Evolutionary conservation across 2,888 invertebrate species (phyloP).

Genomic region (Athetis lepigone): DNA sequence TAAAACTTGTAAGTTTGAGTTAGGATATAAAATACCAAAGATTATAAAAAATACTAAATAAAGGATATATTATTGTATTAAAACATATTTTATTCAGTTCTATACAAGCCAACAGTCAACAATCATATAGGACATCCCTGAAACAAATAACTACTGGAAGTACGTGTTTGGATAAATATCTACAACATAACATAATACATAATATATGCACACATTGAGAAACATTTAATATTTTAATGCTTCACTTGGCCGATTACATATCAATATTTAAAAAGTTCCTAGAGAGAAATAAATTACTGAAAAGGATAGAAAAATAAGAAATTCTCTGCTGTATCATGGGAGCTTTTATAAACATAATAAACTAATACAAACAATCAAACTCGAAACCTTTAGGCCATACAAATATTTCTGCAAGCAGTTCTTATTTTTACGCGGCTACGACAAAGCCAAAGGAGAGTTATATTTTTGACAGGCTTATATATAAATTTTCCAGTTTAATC

Average conservation of each 20-base stretch:
- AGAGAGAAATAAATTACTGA: neutral
- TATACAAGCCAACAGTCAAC: conserved; percentile 69
- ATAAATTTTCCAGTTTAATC: too few species aligned
- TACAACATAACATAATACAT: conserved; percentile 45
- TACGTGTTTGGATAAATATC: conserved; percentile 37
- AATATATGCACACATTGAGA: conserved; percentile 3
- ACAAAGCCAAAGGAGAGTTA: too few species aligned
- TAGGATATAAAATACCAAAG: conserved; percentile 21
- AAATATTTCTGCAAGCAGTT: too few species aligned
- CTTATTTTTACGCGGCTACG: too few species aligned
- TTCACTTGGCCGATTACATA: neutral
- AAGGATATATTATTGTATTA: conserved; percentile 33
- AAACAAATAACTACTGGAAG: conserved; percentile 46
- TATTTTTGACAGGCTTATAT: too few species aligned
- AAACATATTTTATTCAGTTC: conserved; percentile 59
- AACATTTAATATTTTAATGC: neutral
- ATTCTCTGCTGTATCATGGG: too few species aligned
- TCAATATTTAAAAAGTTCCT: neutral
- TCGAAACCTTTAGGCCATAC: too few species aligned
- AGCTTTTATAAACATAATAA: too few species aligned
- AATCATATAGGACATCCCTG: conserved; percentile 45
- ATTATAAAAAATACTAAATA: conserved; percentile 20
- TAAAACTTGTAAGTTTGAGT: too few species aligned
- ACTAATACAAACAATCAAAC: too few species aligned
- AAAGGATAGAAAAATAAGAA: too few species aligned